phyloP scores from a whole-genome alignment of 2,113 vertebrate genomes.

The Tenebrosternarchus preto region DNA sequence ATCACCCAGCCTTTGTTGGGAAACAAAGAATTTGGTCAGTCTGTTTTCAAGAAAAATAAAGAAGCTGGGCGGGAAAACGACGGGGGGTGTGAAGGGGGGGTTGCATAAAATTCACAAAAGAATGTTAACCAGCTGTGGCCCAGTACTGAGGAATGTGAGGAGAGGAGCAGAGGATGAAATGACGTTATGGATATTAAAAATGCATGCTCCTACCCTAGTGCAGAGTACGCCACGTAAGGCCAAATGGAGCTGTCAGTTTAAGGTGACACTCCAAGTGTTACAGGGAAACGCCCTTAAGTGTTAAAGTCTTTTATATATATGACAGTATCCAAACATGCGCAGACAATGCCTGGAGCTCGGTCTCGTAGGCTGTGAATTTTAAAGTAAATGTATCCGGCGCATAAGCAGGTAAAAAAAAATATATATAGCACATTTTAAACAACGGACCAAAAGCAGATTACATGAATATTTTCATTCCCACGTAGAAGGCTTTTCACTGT shows the following conservation, averaged over 20 bases:
- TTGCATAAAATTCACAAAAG: conserved; percentile 21
- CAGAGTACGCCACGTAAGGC: not conserved
- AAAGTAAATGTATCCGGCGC: no score
- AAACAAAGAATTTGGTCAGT: conserved; percentile 69
- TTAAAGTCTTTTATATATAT: not conserved
- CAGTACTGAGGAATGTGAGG: conserved; percentile 13
- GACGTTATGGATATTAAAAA: conserved; percentile 42
- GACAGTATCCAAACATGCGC: not conserved
- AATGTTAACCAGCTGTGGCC: conserved; percentile 11
- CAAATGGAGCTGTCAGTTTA: conserved; percentile 1
- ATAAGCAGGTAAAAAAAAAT: no score
- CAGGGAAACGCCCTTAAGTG: not conserved
- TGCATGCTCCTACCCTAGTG: conserved; percentile 31
- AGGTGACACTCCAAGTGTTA: conserved; percentile 30
- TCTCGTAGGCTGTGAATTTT: no score
- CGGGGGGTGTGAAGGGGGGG: conserved; percentile 39
- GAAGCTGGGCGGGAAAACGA: conserved; percentile 48
- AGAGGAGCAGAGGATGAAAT: conserved; percentile 8
- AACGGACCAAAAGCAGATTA: not conserved
- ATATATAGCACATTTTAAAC: no score
- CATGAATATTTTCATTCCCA: not conserved
- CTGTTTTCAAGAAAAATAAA: conserved; percentile 74
- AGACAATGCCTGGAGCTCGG: not conserved
- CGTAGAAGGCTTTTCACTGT: no score
- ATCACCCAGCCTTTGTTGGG: conserved; percentile 71